Percentiles rank a stretch among this genome's conserved stretches.
phyloP scores from a whole-genome alignment of 2,113 vertebrate genomes.

The Acrocephalus arundinaceus region DNA sequence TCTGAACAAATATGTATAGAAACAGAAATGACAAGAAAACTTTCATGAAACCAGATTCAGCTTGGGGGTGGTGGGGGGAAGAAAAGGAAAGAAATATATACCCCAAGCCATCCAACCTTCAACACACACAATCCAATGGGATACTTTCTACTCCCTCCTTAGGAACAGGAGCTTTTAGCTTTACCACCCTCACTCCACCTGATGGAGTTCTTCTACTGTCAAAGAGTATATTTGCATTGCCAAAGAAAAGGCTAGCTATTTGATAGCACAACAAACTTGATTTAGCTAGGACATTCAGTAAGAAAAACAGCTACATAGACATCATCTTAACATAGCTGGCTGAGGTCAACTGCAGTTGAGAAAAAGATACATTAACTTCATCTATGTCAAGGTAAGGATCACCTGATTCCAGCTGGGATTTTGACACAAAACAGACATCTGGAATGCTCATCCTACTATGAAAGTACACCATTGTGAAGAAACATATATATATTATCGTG shows the following conservation, averaged over 20 bases:
- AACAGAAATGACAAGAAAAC: neutral
- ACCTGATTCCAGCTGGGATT: neutral
- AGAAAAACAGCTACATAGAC: neutral
- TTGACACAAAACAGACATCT: neutral
- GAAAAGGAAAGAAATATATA: neutral
- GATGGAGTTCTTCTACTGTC: neutral
- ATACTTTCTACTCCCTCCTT: neutral
- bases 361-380: neutral
- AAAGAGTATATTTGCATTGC: neutral
- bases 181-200: neutral
- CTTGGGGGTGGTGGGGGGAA: neutral
- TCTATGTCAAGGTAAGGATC: neutral
- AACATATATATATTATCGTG: neutral
- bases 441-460: neutral
- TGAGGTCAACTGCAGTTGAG: neutral
- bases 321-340: neutral
- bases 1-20: neutral
- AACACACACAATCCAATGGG: neutral
- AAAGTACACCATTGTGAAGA: neutral
- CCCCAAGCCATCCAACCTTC: neutral
- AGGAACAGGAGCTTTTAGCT: neutral
- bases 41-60: neutral
- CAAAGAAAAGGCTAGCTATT: neutral
- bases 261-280: neutral
- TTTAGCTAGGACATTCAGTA: neutral